Evolutionary conservation across 2,113 vertebrate species (phyloP).

Genomic region (Donacobius atricapilla): DNA sequence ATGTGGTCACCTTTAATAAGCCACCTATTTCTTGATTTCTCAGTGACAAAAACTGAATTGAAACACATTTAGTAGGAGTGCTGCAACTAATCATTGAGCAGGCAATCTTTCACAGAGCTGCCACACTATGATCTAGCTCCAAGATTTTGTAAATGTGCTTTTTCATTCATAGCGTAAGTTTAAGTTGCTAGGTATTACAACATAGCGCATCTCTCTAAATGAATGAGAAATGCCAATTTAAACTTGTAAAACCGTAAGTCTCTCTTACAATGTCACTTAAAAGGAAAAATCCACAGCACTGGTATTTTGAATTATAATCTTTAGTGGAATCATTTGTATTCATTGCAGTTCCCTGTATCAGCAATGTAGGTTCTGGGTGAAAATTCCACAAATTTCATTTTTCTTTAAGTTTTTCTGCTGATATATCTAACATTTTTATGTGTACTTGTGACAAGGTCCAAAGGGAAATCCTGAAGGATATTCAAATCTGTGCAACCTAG

Average conservation of each 20-base stretch:
- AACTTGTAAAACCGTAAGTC: background rate
- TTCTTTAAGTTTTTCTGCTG: background rate
- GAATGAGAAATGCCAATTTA: background rate
- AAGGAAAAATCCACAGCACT: background rate
- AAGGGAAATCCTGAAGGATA: background rate
- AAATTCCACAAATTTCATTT: background rate
- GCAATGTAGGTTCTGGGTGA: background rate
- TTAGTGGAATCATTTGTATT: background rate
- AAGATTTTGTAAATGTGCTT: background rate
- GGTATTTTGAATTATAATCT: background rate
- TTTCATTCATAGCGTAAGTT: background rate
- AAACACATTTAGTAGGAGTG: slow-evolving; percentile 11
- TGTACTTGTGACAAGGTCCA: background rate
- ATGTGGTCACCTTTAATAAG: slow-evolving; percentile 38
- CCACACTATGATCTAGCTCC: background rate
- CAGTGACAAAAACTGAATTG: slow-evolving; percentile 27
- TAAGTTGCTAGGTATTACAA: background rate
- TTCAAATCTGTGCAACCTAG: background rate
- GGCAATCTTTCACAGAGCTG: background rate
- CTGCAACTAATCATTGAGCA: background rate
- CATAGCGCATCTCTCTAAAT: background rate
- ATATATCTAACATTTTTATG: background rate
- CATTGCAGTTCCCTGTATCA: background rate
- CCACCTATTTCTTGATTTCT: slow-evolving; percentile 29
- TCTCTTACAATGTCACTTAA: background rate